phyloP scores from a whole-genome alignment of 2,797 vertebrate species.

The Microctenopoma steveboyesi region DNA sequence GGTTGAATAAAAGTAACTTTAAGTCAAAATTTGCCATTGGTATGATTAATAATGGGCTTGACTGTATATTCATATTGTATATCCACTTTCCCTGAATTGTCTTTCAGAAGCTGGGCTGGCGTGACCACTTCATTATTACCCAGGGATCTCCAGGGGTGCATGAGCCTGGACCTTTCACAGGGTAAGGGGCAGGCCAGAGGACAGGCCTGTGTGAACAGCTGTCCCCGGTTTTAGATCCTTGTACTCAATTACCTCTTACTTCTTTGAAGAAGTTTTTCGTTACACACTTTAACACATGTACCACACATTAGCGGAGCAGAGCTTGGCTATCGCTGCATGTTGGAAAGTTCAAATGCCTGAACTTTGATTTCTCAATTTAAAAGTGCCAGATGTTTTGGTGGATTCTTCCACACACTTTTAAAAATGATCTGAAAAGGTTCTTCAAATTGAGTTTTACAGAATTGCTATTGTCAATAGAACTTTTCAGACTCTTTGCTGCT shows the following conservation, averaged over 20 bases:
- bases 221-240: constrained; percentile 81
- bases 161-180: constrained; percentile 62
- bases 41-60: too few species aligned
- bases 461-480: constrained; percentile 36
- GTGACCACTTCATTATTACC: constrained; percentile 76
- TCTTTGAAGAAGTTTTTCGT: constrained; percentile 82
- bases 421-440: constrained; percentile 29
- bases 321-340: constrained; percentile 52
- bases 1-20: too few species aligned
- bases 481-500: background rate
- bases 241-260: constrained; percentile 79
- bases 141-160: constrained; percentile 73
- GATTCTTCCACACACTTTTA: constrained; percentile 42
- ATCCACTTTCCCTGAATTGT: constrained; percentile 59
- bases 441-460: constrained; percentile 27
- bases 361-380: constrained; percentile 69
- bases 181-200: constrained; percentile 66
- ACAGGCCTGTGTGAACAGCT: constrained; percentile 83
- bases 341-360: constrained; percentile 65
- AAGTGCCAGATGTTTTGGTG: constrained; percentile 38
- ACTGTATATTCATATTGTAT: too few species aligned
- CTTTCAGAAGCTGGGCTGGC: constrained; percentile 59
- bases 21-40: too few species aligned
- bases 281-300: constrained; percentile 81
- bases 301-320: constrained; percentile 69